Percentiles rank a stretch among this genome's conserved stretches.
These are phyloP conservation scores for Planiliza haematocheilus DNA, from an alignment of 2,113 vertebrate species.

Conservation along the genomic window DNA sequence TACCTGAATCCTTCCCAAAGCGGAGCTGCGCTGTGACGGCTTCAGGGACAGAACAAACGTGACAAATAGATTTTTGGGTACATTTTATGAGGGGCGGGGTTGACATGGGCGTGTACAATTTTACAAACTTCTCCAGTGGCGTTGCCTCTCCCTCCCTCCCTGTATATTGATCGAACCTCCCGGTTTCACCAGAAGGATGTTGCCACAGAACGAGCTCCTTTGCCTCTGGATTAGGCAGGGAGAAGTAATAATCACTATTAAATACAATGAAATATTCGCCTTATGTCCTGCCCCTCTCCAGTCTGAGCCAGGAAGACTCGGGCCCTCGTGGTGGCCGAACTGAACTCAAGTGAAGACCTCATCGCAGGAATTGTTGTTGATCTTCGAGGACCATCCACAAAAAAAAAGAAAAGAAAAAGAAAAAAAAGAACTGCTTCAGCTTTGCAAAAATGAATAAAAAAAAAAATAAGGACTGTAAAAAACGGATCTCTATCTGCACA, in stretches of 20 bases:
- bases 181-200: conserved; percentile 48
- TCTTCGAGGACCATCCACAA: conserved; percentile 69
- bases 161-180: conserved; percentile 51
- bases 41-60: conserved; percentile 51
- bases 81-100: conserved; percentile 39
- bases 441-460: conserved; percentile 77
- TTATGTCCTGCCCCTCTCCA: conserved; percentile 59
- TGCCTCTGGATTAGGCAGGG: conserved; percentile 65
- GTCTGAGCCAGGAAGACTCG: conserved; percentile 56
- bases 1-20: conserved; percentile 37
- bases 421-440: conserved; percentile 77
- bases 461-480: conserved; percentile 64
- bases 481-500: conserved; percentile 66
- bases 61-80: conserved; percentile 44
- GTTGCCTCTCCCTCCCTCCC: conserved; percentile 24
- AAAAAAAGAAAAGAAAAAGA: conserved; percentile 72
- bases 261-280: conserved; percentile 54
- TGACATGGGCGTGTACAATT: conserved; percentile 41
- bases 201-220: conserved; percentile 11
- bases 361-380: conserved; percentile 60
- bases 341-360: conserved; percentile 60
- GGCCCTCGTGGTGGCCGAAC: conserved; percentile 45
- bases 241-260: conserved; percentile 43
- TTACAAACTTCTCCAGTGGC: conserved; percentile 32
- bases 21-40: conserved; percentile 43